Evolutionary conservation across 2,888 invertebrate species (phyloP).

Genomic region (Parapristionchus giblindavisi): DNA sequence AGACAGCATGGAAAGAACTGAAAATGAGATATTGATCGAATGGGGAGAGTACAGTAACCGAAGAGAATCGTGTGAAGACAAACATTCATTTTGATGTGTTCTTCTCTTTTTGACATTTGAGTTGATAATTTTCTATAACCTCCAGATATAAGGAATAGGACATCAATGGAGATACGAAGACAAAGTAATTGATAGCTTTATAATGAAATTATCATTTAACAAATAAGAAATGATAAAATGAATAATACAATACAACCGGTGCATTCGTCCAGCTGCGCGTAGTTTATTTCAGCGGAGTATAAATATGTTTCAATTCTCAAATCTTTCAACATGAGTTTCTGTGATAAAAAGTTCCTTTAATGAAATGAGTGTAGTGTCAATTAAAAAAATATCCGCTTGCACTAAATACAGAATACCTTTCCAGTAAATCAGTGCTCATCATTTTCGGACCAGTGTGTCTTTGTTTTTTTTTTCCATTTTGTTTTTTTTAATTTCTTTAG

Average conservation of each 20-base stretch:
- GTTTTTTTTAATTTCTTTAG: too few relatives aligned
- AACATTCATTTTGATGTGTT: conserved; percentile 15
- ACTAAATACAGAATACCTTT: too few relatives aligned
- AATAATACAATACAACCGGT: not conserved
- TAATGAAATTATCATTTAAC: not conserved
- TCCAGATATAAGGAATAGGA: conserved; percentile 26
- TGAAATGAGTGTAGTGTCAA: too few relatives aligned
- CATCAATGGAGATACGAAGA: conserved; percentile 21
- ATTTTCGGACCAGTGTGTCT: too few relatives aligned
- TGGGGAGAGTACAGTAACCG: not conserved
- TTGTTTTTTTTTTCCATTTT: too few relatives aligned
- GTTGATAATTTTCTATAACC: not conserved
- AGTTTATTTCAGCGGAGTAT: too few relatives aligned
- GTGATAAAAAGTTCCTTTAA: too few relatives aligned
- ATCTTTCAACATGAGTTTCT: too few relatives aligned
- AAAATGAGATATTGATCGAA: not conserved
- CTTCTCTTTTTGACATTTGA: not conserved
- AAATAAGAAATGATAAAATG: not conserved
- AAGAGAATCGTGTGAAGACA: not conserved
- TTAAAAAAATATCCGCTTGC: too few relatives aligned
- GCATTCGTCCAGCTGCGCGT: too few relatives aligned
- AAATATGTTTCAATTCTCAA: too few relatives aligned
- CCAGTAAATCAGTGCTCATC: too few relatives aligned
- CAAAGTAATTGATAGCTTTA: conserved; percentile 9
- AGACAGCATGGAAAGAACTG: conserved; percentile 18